Evolutionary conservation across 2,797 vertebrate species (phyloP).

Genomic region (Coregonus ussuriensis): DNA sequence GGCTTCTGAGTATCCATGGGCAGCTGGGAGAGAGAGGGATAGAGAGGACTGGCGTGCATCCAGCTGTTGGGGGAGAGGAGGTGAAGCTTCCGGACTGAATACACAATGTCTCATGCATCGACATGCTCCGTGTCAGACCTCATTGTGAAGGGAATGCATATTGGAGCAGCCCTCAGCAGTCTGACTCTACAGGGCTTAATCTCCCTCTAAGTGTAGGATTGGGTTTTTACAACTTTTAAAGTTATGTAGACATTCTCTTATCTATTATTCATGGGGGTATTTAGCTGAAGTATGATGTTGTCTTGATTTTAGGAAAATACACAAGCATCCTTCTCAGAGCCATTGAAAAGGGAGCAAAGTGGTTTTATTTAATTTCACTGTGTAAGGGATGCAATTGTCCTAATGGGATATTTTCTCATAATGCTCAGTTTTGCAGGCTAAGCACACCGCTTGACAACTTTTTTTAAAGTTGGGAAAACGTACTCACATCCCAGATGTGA

Average conservation of each 20-base stretch:
- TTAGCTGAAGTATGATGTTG: background rate
- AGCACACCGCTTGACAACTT: background rate
- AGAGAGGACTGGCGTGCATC: background rate
- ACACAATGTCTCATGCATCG: constrained; percentile 29
- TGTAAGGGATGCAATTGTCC: background rate
- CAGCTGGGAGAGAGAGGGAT: constrained; percentile 55
- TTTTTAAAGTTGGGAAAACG: background rate
- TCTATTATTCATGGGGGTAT: background rate
- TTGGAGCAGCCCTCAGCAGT: constrained; percentile 11
- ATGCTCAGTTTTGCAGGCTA: background rate
- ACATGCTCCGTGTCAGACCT: constrained; percentile 26
- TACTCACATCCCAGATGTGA: background rate
- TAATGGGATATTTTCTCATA: background rate
- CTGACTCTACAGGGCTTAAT: background rate
- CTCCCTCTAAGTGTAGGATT: background rate
- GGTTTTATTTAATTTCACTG: too few relatives aligned
- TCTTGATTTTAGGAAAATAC: too few relatives aligned
- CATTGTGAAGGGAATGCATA: constrained; percentile 29
- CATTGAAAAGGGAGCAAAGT: too few relatives aligned
- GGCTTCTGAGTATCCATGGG: constrained; percentile 19
- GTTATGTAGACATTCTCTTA: background rate
- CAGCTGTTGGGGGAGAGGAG: too few relatives aligned
- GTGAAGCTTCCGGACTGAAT: constrained; percentile 7
- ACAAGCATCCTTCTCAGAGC: too few relatives aligned
- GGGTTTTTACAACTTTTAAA: background rate